These are phyloP conservation scores for Sinhomidia bicolor DNA, from an alignment of 2,888 invertebrate genomes.

Conservation along the genomic window DNA sequence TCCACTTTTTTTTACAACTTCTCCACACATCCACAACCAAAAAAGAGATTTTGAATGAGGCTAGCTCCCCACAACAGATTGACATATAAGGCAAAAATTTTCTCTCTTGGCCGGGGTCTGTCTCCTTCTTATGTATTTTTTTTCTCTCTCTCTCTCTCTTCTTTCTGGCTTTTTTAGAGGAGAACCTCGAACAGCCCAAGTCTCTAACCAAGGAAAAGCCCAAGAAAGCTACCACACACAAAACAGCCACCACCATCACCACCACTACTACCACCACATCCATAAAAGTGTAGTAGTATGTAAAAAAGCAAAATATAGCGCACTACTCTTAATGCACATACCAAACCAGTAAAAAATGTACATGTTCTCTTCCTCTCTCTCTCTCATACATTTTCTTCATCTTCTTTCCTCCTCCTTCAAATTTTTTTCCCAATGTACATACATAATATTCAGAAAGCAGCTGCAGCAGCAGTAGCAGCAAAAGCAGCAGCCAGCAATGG, in stretches of 20 bases:
- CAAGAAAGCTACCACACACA: constrained; percentile 70
- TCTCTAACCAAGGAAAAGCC: constrained; percentile 63
- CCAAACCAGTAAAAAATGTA: constrained; percentile 34
- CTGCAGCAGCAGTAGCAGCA: background rate
- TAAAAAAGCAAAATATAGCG: constrained; percentile 46
- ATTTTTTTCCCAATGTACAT: constrained; percentile 8
- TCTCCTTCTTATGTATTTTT: background rate
- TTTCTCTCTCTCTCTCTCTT: constrained; percentile 42
- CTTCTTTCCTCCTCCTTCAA: constrained; percentile 45
- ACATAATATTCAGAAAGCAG: constrained; percentile 33
- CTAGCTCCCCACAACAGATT: constrained; percentile 59
- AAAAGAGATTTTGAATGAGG: constrained; percentile 68
- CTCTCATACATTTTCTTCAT: constrained; percentile 28
- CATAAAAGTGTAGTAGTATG: constrained; percentile 51
- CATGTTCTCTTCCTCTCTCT: constrained; percentile 19
- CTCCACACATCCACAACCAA: constrained; percentile 51
- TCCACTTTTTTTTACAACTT: constrained; percentile 40
- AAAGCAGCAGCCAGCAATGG: constrained; percentile 15
- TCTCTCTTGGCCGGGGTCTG: constrained; percentile 33
- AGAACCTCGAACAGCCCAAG: constrained; percentile 67
- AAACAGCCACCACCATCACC: constrained; percentile 64
- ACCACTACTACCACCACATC: constrained; percentile 44
- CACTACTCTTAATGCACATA: constrained; percentile 2
- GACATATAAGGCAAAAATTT: constrained; percentile 61
- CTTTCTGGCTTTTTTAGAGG: constrained; percentile 38